These are phyloP conservation scores for Conops quadrifasciatus DNA, from an alignment of 2,888 invertebrate genomes.

Conservation along the genomic window DNA sequence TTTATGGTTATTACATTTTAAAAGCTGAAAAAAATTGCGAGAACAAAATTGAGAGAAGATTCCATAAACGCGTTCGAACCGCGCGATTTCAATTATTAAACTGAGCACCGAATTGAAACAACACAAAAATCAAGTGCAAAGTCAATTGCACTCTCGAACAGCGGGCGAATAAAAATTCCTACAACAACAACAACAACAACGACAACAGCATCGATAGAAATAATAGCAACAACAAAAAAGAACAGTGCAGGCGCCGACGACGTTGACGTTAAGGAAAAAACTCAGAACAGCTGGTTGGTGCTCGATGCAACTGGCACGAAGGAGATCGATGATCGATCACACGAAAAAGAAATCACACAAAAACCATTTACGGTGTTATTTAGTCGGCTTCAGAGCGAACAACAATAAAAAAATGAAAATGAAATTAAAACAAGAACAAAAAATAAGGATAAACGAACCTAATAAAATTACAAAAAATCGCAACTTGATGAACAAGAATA, in stretches of 20 bases:
- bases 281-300: conserved; percentile 18
- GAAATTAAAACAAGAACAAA: background rate
- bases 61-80: conserved; percentile 4
- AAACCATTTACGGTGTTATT: background rate
- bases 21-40: background rate
- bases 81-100: conserved; percentile 17
- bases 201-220: conserved; percentile 46
- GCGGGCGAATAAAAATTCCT: background rate
- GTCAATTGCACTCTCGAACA: conserved; percentile 10
- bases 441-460: background rate
- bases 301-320: conserved; percentile 20
- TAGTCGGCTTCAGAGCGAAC: background rate
- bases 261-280: background rate
- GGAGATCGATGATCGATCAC: too few species aligned
- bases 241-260: background rate
- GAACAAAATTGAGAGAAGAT: background rate
- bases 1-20: background rate
- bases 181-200: conserved; percentile 40
- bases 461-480: conserved; percentile 12
- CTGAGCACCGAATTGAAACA: conserved; percentile 34
- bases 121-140: conserved; percentile 39
- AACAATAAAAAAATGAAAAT: background rate
- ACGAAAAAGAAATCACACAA: background rate
- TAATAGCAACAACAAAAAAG: conserved; percentile 18
- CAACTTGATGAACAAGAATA: background rate